Evolutionary conservation across 2,113 vertebrate genomes (phyloP).

Genomic region (pig (Sus scrofa)): DNA sequence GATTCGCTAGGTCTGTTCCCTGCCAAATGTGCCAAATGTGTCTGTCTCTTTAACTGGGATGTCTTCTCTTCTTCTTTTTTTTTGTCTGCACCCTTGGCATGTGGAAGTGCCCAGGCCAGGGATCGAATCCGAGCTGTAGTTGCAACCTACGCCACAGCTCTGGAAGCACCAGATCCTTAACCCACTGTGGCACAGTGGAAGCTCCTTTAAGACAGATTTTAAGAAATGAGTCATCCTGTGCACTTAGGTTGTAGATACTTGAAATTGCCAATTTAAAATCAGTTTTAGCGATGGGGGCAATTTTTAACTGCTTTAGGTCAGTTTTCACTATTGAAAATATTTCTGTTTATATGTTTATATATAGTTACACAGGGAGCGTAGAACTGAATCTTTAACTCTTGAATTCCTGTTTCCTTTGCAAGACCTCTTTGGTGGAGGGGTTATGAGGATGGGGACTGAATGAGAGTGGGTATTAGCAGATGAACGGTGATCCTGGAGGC

Average conservation of each 20-base stretch:
- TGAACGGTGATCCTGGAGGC: not conserved
- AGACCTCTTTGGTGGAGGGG: not conserved
- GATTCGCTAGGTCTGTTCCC: not conserved
- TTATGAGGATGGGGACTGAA: not conserved
- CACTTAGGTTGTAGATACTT: not conserved
- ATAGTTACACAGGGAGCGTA: not conserved
- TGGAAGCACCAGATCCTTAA: too few species aligned
- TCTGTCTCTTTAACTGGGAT: not conserved
- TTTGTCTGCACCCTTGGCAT: too few species aligned
- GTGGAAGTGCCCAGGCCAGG: too few species aligned
- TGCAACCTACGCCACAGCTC: too few species aligned
- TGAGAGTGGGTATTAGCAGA: not conserved
- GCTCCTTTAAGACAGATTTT: not conserved
- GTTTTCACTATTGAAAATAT: not conserved
- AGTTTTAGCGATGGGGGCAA: not conserved
- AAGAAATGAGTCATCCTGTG: not conserved
- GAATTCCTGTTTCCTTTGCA: not conserved
- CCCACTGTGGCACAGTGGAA: too few species aligned
- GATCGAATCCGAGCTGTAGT: accelerated
- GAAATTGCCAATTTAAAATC: not conserved
- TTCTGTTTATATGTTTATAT: too few species aligned
- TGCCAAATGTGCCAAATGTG: not conserved
- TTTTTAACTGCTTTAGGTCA: not conserved
- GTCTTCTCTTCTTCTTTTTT: not conserved
- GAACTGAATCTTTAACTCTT: not conserved